Percentiles rank a stretch among this genome's conserved stretches.
phyloP scores from a whole-genome alignment of 2,888 invertebrate genomes.

The Thecocarcelia acutangulata region DNA sequence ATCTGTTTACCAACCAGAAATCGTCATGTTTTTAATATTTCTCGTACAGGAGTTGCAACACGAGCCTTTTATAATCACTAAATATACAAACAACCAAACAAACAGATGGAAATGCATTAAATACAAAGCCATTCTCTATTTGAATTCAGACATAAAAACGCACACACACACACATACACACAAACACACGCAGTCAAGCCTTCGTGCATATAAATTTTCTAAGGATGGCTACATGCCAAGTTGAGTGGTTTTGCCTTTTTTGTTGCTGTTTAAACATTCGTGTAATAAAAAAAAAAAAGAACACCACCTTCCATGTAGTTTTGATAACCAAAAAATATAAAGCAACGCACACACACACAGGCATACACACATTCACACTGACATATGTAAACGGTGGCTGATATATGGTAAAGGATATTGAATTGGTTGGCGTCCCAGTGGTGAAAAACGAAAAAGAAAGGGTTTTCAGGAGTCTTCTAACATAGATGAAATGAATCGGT shows the following conservation, averaged over 20 bases:
- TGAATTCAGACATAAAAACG: conserved; percentile 18
- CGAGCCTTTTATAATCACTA: conserved; percentile 34
- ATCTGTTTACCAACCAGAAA: too few species aligned
- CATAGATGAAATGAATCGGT: too few species aligned
- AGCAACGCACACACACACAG: neutral
- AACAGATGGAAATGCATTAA: neutral
- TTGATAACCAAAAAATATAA: conserved; percentile 31
- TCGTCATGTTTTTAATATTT: neutral
- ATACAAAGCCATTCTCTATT: conserved; percentile 8
- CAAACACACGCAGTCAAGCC: neutral
- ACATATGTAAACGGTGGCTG: too few species aligned
- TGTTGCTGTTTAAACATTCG: conserved; percentile 24
- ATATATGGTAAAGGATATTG: conserved; percentile 26
- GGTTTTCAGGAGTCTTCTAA: too few species aligned
- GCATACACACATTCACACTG: conserved; percentile 13
- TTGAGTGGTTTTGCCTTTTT: conserved; percentile 43
- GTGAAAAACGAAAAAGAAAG: too few species aligned
- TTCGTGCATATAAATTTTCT: conserved; percentile 18
- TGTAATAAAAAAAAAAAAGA: conserved; percentile 24
- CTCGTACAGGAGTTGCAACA: conserved; percentile 25
- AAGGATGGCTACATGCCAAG: conserved; percentile 59
- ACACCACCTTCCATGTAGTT: conserved; percentile 31
- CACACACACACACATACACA: neutral
- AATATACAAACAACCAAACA: conserved; percentile 28
- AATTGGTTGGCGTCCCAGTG: neutral